Conservation (phyloP, 2,888 invertebrate species). For the Limnephilus rhombicus region DNA sequence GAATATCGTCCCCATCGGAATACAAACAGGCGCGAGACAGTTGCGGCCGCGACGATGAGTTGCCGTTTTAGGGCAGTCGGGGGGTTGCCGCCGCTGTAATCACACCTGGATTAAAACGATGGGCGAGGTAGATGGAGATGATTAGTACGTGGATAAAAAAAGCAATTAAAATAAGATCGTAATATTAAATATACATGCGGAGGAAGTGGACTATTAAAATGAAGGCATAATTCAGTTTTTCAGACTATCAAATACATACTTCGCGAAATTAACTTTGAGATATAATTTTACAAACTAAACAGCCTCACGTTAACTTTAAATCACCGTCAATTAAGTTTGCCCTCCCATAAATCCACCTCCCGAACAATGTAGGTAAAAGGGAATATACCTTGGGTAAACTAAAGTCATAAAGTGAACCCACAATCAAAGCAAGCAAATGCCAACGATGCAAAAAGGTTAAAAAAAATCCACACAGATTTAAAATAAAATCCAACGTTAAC, state of each 20-base stretch:
- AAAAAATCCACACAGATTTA: neutral
- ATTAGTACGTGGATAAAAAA: constrained; percentile 5
- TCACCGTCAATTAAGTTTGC: neutral
- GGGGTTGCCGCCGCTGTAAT: neutral
- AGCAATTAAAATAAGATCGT: neutral
- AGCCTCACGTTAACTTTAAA: neutral
- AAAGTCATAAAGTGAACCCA: neutral
- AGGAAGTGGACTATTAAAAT: neutral
- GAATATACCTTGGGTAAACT: neutral
- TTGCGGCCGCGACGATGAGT: neutral
- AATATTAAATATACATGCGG: neutral
- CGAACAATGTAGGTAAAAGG: neutral
- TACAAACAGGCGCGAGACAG: neutral
- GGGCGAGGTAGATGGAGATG: neutral
- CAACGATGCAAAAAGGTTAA: neutral
- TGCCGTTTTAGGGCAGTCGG: neutral
- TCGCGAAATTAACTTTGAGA: neutral
- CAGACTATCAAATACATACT: neutral
- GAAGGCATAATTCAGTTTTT: neutral
- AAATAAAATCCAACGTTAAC: neutral
- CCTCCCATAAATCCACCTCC: neutral
- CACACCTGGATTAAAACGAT: neutral
- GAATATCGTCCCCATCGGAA: neutral
- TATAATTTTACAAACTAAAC: neutral
- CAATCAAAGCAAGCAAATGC: neutral